Conservation (phyloP, 2,113 vertebrate genomes). For the Cryptotis parvus region DNA sequence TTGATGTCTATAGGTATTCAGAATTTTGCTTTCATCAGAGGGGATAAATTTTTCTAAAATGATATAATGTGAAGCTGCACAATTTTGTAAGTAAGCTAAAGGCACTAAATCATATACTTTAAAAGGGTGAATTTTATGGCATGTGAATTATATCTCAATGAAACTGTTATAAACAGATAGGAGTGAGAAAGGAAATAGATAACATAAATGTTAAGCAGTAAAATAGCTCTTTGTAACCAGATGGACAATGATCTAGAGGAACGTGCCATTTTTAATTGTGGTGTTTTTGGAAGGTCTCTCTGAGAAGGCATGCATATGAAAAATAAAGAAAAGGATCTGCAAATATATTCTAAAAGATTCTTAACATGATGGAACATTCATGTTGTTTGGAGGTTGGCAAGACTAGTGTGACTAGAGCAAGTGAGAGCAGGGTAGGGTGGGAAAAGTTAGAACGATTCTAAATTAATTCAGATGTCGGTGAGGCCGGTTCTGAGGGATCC, state of each 20-base stretch:
- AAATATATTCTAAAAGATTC: not conserved
- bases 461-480: not conserved
- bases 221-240: slow-evolving; percentile 25
- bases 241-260: not conserved
- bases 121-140: not conserved
- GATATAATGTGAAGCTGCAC: not conserved
- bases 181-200: too few species aligned
- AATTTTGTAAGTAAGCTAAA: slow-evolving; percentile 11
- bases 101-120: not conserved
- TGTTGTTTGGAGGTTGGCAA: not conserved
- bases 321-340: not conserved
- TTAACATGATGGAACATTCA: not conserved
- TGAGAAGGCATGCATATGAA: not conserved
- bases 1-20: not conserved
- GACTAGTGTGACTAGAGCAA: not conserved
- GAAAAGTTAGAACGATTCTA: not conserved
- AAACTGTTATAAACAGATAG: slow-evolving; percentile 35
- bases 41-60: not conserved
- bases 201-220: not conserved
- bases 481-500: not conserved
- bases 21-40: not conserved
- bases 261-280: not conserved
- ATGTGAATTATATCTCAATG: slow-evolving; percentile 41
- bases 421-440: not conserved
- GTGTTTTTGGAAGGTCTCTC: not conserved